These are phyloP conservation scores for Eriosoma lanigerum DNA, from an alignment of 1,140 invertebrate genomes.

Conservation along the genomic window DNA sequence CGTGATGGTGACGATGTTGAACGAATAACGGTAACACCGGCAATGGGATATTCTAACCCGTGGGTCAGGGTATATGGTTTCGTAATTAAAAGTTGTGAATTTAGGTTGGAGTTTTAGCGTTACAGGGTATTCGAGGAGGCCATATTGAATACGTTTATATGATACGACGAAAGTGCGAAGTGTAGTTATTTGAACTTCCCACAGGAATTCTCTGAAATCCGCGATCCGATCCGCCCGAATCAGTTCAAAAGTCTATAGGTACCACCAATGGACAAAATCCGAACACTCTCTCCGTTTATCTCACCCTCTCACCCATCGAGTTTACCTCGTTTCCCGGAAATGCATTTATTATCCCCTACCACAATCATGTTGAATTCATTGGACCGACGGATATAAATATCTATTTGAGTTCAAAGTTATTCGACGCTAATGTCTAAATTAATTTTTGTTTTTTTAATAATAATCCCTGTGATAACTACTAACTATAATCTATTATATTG, in stretches of 20 bases:
- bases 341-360: too few species aligned
- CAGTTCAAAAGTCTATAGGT: not conserved
- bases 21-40: not conserved
- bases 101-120: not conserved
- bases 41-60: not conserved
- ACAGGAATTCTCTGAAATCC: not conserved
- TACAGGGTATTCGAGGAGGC: not conserved
- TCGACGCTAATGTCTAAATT: not conserved
- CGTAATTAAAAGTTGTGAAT: slow-evolving; percentile 47
- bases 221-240: not conserved
- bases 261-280: not conserved
- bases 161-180: not conserved
- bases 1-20: too few species aligned
- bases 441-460: not conserved
- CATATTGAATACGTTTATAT: not conserved
- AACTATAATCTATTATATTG: not conserved
- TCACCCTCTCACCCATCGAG: too few species aligned
- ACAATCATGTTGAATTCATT: not conserved
- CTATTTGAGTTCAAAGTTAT: not conserved
- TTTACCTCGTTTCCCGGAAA: not conserved
- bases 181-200: slow-evolving; percentile 17
- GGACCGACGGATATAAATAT: not conserved
- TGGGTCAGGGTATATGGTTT: not conserved
- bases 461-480: not conserved
- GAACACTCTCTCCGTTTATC: not conserved